These are phyloP conservation scores for Catharus fuscescens DNA, from an alignment of 2,113 vertebrate genomes.

Conservation along the genomic window DNA sequence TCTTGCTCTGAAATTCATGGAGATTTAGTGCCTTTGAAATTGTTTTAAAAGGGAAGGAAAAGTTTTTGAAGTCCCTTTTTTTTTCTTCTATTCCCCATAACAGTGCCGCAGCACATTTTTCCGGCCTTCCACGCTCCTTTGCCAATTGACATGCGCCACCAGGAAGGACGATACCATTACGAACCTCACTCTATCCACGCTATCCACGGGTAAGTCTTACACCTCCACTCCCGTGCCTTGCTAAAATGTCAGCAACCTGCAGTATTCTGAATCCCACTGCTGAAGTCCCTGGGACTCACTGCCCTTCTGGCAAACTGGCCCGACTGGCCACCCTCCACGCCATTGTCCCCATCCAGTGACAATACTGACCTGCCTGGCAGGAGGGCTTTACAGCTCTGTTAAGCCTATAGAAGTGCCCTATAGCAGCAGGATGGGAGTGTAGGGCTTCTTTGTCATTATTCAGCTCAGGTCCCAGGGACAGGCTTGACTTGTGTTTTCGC, in stretches of 20 bases:
- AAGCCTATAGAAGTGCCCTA: background rate
- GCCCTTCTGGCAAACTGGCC: background rate
- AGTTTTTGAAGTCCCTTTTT: constrained; percentile 78
- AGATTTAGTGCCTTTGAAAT: constrained; percentile 85
- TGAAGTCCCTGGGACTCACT: background rate
- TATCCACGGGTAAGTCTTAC: constrained; percentile 89
- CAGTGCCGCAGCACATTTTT: constrained; percentile 92
- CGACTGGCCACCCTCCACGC: background rate
- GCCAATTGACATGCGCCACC: constrained; percentile 95
- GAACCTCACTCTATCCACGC: constrained; percentile 92
- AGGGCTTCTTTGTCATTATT: background rate
- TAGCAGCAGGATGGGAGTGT: background rate
- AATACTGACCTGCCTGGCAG: background rate
- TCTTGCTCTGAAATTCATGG: constrained; percentile 83
- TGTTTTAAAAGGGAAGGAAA: constrained; percentile 74
- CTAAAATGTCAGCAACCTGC: background rate
- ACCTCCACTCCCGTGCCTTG: background rate
- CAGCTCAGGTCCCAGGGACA: background rate
- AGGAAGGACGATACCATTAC: constrained; percentile 96
- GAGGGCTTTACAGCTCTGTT: background rate
- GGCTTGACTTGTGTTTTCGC: background rate
- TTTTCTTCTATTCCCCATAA: constrained; percentile 58
- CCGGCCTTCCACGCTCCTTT: constrained; percentile 93
- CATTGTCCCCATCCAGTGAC: background rate
- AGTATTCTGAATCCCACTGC: accelerated